Percentiles rank a stretch among this genome's conserved stretches.
Conservation (phyloP, 2,797 vertebrate genomes). For the Gambusia yucatana region DNA sequence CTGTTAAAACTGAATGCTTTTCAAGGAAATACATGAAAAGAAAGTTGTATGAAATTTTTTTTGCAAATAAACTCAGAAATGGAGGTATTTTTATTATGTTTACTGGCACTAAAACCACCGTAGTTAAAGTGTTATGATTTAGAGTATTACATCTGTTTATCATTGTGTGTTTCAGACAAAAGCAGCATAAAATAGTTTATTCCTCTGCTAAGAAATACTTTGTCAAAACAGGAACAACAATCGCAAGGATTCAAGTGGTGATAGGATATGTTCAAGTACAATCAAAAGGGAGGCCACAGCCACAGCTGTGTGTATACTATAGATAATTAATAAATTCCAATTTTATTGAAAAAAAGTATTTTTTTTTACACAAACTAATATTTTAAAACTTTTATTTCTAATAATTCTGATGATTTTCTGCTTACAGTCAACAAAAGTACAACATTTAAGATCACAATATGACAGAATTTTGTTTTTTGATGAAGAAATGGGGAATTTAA, state of each 20-base stretch:
- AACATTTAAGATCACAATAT: background rate
- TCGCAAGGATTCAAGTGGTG: background rate
- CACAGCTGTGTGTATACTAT: background rate
- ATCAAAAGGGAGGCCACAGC: too few relatives aligned
- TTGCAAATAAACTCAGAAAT: background rate
- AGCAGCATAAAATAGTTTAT: background rate
- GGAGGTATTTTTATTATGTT: background rate
- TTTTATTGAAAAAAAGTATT: background rate
- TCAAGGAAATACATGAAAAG: background rate
- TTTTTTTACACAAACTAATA: background rate
- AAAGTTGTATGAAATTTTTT: background rate
- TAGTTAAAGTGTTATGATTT: background rate
- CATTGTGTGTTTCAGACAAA: background rate
- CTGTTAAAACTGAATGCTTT: background rate
- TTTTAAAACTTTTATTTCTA: background rate
- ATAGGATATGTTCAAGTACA: background rate
- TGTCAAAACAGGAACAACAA: background rate
- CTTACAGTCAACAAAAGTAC: background rate
- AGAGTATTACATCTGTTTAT: background rate
- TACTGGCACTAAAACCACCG: background rate
- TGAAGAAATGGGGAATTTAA: background rate
- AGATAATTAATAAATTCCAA: background rate
- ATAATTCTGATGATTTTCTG: background rate
- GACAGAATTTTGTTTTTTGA: background rate
- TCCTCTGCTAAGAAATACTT: background rate